A percentile compares a stretch with the other conserved stretches of the same genome.
phyloP scores from a whole-genome alignment of 2,888 invertebrate genomes.

The Ferrisia virgata region DNA sequence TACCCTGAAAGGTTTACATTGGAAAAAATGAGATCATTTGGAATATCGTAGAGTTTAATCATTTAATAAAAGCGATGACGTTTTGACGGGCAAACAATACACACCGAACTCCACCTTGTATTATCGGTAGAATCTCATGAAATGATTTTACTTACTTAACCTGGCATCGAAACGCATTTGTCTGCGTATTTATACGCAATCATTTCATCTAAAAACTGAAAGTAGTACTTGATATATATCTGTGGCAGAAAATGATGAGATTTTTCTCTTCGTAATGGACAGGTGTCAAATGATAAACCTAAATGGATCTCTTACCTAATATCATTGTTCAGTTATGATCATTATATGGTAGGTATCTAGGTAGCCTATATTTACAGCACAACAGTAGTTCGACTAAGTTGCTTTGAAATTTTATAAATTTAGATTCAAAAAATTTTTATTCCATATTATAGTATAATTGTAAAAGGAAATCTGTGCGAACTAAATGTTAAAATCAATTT shows the following conservation, averaged over 20 bases:
- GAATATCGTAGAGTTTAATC: background rate
- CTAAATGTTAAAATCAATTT: too few relatives aligned
- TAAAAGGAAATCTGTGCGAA: too few relatives aligned
- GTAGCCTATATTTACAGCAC: background rate
- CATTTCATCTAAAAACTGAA: background rate
- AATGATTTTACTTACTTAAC: background rate
- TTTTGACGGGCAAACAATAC: constrained; percentile 24
- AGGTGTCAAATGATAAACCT: constrained; percentile 1
- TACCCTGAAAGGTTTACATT: background rate
- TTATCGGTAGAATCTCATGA: background rate
- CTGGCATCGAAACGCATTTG: background rate
- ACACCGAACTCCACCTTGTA: background rate
- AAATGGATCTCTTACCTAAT: background rate
- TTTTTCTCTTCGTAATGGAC: background rate
- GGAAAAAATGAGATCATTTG: background rate
- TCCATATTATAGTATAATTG: too few relatives aligned
- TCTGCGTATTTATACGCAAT: background rate
- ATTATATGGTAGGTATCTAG: too few relatives aligned
- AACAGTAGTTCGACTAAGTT: too few relatives aligned
- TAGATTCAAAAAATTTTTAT: too few relatives aligned
- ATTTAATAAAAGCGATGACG: background rate
- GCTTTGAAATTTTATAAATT: too few relatives aligned
- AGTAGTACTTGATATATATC: background rate
- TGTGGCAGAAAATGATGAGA: background rate
- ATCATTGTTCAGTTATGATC: background rate